Base-by-base conservation (phyloP, 2,888 invertebrate genomes). In the Perizoma flavofasciatum region DNA sequence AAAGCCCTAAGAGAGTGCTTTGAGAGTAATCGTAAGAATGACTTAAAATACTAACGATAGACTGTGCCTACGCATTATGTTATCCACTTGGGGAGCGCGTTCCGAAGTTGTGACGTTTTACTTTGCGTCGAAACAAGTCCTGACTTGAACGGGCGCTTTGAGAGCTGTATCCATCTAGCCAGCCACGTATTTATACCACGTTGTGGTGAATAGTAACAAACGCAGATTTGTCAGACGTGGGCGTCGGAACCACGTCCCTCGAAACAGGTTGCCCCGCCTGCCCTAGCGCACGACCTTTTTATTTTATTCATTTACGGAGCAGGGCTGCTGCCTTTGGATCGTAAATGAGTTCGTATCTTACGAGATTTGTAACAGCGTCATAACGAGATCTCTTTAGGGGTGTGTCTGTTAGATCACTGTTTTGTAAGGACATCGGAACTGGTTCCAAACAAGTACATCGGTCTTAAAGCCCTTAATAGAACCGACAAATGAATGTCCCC, bases 211-310 rank as follows among this genome's bases (percentile, higher is more conserved):
- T 64, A 66, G 66, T 63, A 65, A 82, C 81, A 79, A 79, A 81
- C 85, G 88, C 85, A 84, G 91, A 87, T 90, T 91, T 90, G 89
- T 87, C 80, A 83, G 84, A 83, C 86, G 90, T 88, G 79, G 89
- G 89, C 85, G 86, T 78, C 67, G 71, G 73, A 67, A 70, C 75
- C 71, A 77, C 81, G 81, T 77, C 77, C 77, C 81, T 79, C 83
- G 82, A 88, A 92, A 92, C 91, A 88, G 89, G 91, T 92, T 91
- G 85, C 76, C 77, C 76, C 79, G 82, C 76, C 70, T 78, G 83
- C 79, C 80, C 85, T 83, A 83, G 84, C 86, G 77, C 81, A 78
- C 78, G 77, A 76, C 73, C 73, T 81, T 88, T 83, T 88, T 86
- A 84, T 86, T 86, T 86, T 81, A 78, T 85, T 81, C 74, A 77